Base-by-base conservation (phyloP, 2,888 invertebrate genomes). In the Nesidiocoris tenuis region DNA sequence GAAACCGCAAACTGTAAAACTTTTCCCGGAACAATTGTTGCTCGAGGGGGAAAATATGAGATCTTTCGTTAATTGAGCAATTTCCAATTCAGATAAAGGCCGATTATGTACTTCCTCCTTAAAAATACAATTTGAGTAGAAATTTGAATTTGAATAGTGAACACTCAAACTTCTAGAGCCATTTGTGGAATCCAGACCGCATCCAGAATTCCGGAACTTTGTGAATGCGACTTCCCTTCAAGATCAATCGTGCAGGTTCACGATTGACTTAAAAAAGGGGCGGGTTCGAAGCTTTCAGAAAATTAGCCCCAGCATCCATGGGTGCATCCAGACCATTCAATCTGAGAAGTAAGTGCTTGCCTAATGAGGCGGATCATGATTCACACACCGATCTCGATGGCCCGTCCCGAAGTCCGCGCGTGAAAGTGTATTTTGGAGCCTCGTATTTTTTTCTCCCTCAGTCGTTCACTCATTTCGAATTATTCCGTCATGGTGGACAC, bases 281-380 rank as follows among this genome's bases (percentile, higher is more conserved):
- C 23, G 23, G n/a, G n/a, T 3, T 18, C 23, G 57, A 12, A 70
- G 59, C 70, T 70, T 59, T 70, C 57, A 70, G 55, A 39, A 24
- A 56, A 70, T 70, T 70, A 70, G 70, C 59, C 59, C 70, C 59
- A 70, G 59, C 70, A 59, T 24, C 57, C 57, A 24, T 54, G 55
- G 39, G n/a, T 19, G 54, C 22, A 65, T 67, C 5, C 39, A 39
- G 12, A 12, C 12, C 39, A 12, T 12, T 39, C 39, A 39, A 39
- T 39, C 39, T 67, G 67, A 67, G 16, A 21, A 16, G 7, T 22
- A 67, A 67, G 67, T 67, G 67, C 67, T 55, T 67, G 70, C 70
- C 70, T 70, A 70, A 70, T 70, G 70, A 70, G 70, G 57, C 70
- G 70, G 70, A 70, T 70, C 70, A 70, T 70, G 70, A 70, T 70